Evolutionary conservation across 2,113 vertebrate genomes (phyloP).

Genomic region (Neogale vison): DNA sequence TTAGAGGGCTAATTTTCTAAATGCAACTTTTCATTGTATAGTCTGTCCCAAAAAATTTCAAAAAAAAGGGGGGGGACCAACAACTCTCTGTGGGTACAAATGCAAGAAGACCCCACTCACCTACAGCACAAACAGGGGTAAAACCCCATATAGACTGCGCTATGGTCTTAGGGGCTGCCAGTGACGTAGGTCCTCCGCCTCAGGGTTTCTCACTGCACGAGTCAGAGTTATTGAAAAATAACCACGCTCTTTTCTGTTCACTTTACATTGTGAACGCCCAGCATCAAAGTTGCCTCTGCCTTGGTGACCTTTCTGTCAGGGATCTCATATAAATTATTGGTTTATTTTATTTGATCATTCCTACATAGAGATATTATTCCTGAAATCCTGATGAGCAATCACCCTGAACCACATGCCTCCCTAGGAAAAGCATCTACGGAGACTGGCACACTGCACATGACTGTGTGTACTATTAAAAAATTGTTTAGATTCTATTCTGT

Average conservation of each 20-base stretch:
- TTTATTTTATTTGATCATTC: constrained; percentile 80
- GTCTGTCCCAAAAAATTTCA: constrained; percentile 26
- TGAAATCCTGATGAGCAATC: constrained; percentile 76
- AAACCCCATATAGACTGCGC: constrained; percentile 58
- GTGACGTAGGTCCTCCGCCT: constrained; percentile 42
- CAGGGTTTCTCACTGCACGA: constrained; percentile 80
- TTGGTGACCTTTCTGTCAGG: constrained; percentile 85
- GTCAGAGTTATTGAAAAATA: constrained; percentile 88
- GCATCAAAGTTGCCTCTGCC: constrained; percentile 88
- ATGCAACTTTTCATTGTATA: constrained; percentile 73
- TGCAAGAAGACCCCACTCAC: constrained; percentile 63
- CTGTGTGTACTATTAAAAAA: constrained; percentile 68
- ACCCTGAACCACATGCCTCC: constrained; percentile 73
- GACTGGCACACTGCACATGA: constrained; percentile 57
- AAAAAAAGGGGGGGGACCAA: background rate
- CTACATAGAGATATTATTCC: constrained; percentile 75
- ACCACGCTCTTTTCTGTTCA: constrained; percentile 85
- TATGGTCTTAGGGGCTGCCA: constrained; percentile 7
- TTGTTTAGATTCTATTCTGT: constrained; percentile 59
- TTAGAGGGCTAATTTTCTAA: constrained; percentile 59
- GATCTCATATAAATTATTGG: constrained; percentile 81
- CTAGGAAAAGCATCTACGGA: constrained; percentile 63
- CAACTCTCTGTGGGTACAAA: background rate
- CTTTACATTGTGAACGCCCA: constrained; percentile 88
- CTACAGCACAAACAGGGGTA: constrained; percentile 63